phyloP scores from a whole-genome alignment of 2,888 invertebrate species.

The Lepidochitona cinerea region DNA sequence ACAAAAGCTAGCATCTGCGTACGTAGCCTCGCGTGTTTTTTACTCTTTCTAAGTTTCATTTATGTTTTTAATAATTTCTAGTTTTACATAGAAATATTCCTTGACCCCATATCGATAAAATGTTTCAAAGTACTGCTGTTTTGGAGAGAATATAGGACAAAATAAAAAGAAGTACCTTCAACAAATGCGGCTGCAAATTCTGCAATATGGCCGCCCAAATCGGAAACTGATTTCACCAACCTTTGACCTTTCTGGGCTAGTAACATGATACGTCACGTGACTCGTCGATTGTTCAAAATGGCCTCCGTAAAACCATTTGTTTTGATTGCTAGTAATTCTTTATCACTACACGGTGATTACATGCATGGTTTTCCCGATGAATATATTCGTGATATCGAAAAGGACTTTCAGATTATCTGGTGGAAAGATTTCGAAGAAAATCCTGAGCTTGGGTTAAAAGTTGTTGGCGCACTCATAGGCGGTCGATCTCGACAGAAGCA shows the following conservation, averaged over 20 bases:
- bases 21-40: background rate
- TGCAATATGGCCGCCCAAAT: background rate
- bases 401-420: background rate
- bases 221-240: background rate
- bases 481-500: background rate
- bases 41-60: too few species aligned
- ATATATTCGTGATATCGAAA: background rate
- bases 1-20: background rate
- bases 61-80: too few species aligned
- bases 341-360: background rate
- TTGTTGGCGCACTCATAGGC: background rate
- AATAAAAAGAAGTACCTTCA: too few species aligned
- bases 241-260: background rate
- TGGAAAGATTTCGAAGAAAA: background rate
- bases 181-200: slow-evolving; percentile 3
- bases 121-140: too few species aligned
- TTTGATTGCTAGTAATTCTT: background rate
- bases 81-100: too few species aligned
- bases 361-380: background rate
- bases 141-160: too few species aligned
- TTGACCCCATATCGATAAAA: too few species aligned
- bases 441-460: background rate
- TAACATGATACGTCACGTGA: background rate
- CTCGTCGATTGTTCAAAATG: background rate
- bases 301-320: background rate